A percentile compares a stretch with the other conserved stretches of the same genome.
phyloP scores from a whole-genome alignment of 2,113 vertebrate species.

The Burhinus bistriatus region DNA sequence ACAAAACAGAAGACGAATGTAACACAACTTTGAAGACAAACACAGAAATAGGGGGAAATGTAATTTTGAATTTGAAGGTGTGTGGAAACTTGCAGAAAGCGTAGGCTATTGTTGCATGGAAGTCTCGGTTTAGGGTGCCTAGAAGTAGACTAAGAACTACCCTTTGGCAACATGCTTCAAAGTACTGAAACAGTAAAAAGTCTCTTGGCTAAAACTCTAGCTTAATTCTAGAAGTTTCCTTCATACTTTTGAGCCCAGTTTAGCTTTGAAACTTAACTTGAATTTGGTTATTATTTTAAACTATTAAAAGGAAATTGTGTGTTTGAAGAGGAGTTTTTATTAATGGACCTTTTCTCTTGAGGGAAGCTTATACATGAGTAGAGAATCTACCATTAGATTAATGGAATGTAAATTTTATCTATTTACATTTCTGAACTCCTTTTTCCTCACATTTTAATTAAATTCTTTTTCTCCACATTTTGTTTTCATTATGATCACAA shows the following conservation, averaged over 20 bases:
- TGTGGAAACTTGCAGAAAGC: neutral
- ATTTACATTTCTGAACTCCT: neutral
- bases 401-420: neutral
- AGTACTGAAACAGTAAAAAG: neutral
- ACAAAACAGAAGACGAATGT: neutral
- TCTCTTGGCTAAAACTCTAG: neutral
- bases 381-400: neutral
- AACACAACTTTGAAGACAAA: neutral
- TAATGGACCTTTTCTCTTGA: neutral
- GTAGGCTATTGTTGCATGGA: neutral
- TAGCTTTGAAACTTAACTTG: neutral
- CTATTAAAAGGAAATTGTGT: neutral
- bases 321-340: neutral
- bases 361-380: neutral
- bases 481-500: neutral
- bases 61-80: neutral
- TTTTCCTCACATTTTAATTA: neutral
- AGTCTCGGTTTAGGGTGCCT: neutral
- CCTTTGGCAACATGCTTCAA: neutral
- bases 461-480: neutral
- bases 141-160: neutral
- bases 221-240: neutral
- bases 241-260: neutral
- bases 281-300: neutral
- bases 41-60: neutral